Evolutionary conservation across 2,888 invertebrate species (phyloP).

Genomic region (Melolontha melolontha): DNA sequence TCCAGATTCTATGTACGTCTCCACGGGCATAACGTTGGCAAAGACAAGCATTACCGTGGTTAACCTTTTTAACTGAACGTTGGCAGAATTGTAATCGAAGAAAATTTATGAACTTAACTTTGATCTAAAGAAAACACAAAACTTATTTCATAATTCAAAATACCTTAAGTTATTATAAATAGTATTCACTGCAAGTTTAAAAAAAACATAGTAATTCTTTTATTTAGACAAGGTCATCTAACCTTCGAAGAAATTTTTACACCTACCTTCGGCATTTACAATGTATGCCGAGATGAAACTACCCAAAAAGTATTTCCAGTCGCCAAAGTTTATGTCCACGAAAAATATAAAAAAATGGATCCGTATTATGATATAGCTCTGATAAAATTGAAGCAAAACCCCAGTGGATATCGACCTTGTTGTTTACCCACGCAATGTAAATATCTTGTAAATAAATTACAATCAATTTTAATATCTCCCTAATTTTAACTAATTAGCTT

Average conservation of each 20-base stretch:
- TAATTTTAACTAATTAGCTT: background rate
- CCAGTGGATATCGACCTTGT: slow-evolving; percentile 55
- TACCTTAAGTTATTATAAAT: too few species aligned
- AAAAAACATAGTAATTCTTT: background rate
- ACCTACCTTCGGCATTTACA: slow-evolving; percentile 56
- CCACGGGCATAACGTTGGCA: too few species aligned
- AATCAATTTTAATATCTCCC: background rate
- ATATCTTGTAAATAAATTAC: background rate
- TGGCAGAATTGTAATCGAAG: too few species aligned
- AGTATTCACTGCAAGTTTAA: too few species aligned
- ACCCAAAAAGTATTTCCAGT: slow-evolving; percentile 54
- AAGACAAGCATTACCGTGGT: too few species aligned
- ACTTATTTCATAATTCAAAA: too few species aligned
- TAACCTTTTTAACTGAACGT: too few species aligned
- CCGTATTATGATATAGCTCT: slow-evolving; percentile 62
- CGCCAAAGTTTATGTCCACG: slow-evolving; percentile 60
- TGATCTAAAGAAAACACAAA: too few species aligned
- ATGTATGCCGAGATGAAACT: slow-evolving; percentile 58
- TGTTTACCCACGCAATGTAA: slow-evolving; percentile 59
- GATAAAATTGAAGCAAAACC: slow-evolving; percentile 55
- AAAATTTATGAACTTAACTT: too few species aligned
- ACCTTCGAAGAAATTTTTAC: slow-evolving; percentile 13
- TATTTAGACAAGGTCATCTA: slow-evolving; percentile 35
- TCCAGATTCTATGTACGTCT: too few species aligned
- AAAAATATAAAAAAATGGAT: slow-evolving; percentile 56